Base-by-base conservation (phyloP, 2,797 vertebrate species). In the Rousettus madagascariensis region DNA sequence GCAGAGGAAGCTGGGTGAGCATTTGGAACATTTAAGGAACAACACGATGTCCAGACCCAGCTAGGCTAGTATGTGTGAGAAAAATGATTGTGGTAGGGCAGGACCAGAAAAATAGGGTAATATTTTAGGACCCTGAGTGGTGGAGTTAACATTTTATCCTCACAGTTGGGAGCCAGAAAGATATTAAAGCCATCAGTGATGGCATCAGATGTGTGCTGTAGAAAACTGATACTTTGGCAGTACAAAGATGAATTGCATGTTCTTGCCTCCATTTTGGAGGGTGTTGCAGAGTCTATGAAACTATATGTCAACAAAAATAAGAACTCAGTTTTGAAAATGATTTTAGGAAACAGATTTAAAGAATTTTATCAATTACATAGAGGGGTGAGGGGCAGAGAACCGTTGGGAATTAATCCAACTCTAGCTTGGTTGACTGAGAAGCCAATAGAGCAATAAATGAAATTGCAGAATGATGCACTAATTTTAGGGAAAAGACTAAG, bases 371-470 rank as follows among this genome's bases (percentile, higher is more conserved):
- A 17, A 38, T 41, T 26, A 86, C 30, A 55, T 43, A 65, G 33
- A 57, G 8, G 28, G 4, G 2, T 36, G 12, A 85, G 7, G 19
- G 61, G 8, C 20, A 80, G 26, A 72, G 28, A 86, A 69, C 49
- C 74, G 38, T 8, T 78, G 22, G 43, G 90, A 88, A 55, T 28
- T 0, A 91, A 82, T 91, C 17, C 11, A 30, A 5, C 26, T 77
- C n/a, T 93, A 51, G 28, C 79, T 80, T 46, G 28, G 17, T 83
- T 89, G 55, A 24, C 80, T 43, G 26, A 65, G 19, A 96, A 96
- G 15, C 26, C 72, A 59, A 72, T 2, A 63, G 16, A 8, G 8
- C 22, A 92, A 59, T 46, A 78, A 51, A 71, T 71, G 15, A 86
- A 75, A 51, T 93, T 83, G 49, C 22, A 95, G 43, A 88, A 88